These are phyloP conservation scores for Chiridota heheva DNA, from an alignment of 35 echinoderm and acorn worm species.

Conservation along the genomic window DNA sequence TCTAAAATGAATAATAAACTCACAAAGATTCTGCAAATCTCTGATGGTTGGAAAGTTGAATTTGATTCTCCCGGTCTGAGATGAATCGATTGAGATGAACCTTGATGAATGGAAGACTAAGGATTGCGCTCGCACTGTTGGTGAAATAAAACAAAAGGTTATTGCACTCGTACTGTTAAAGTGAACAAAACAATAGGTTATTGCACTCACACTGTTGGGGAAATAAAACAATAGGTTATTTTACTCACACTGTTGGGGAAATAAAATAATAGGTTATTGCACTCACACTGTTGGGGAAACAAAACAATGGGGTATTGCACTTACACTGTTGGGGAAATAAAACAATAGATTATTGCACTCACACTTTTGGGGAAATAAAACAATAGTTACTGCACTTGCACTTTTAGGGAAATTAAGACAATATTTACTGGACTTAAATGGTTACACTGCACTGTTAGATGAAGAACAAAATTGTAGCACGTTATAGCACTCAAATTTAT, in stretches of 20 bases:
- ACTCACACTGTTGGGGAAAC: neutral
- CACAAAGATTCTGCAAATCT: too few species aligned
- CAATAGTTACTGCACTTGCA: too few species aligned
- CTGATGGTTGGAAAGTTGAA: too few species aligned
- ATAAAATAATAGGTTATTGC: neutral
- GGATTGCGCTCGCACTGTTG: conserved; percentile 48
- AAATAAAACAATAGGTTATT: neutral
- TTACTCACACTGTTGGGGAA: neutral
- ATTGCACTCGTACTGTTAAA: neutral
- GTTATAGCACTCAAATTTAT: too few species aligned
- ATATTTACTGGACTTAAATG: too few species aligned
- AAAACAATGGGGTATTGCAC: neutral
- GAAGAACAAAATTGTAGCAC: too few species aligned
- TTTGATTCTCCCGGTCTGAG: conserved; percentile 41
- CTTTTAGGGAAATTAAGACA: too few species aligned
- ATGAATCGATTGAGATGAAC: conserved; percentile 59
- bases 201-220: neutral
- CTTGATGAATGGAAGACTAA: conserved; percentile 46
- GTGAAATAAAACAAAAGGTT: neutral
- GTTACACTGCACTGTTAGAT: too few species aligned
- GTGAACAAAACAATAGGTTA: neutral
- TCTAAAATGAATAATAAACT: too few species aligned
- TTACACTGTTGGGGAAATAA: too few species aligned
- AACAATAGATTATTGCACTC: too few species aligned
- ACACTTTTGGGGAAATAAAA: too few species aligned